Conservation (phyloP, 1,140 invertebrate genomes). For the Heliconius melpomene region DNA sequence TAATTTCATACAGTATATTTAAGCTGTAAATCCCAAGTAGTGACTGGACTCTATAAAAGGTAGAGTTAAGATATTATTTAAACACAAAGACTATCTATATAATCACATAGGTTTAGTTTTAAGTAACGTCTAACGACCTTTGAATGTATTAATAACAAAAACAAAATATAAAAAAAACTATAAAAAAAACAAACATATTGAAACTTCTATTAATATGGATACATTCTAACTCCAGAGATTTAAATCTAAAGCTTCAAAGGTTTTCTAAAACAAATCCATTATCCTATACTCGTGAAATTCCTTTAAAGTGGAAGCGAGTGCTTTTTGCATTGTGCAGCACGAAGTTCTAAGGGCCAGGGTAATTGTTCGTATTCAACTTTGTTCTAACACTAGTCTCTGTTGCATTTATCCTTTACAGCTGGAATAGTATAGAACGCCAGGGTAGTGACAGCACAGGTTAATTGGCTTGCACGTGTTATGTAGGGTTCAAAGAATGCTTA, state of each 20-base stretch:
- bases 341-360: constrained; percentile 5
- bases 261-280: not conserved
- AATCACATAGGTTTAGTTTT: no score
- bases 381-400: not conserved
- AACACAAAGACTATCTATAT: no score
- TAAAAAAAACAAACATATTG: not conserved
- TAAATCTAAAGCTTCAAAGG: not conserved
- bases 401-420: constrained; percentile 2
- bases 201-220: not conserved
- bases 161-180: no score
- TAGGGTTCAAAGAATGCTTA: not conserved
- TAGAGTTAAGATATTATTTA: no score
- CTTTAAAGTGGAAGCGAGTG: constrained; percentile 9
- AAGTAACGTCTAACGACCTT: no score
- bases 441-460: not conserved
- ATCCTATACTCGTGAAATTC: not conserved
- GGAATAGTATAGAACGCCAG: not conserved
- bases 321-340: not conserved
- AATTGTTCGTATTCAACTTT: constrained; percentile 11
- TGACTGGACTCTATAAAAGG: no score
- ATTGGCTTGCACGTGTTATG: not conserved
- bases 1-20: no score
- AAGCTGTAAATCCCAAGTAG: no score
- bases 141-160: no score
- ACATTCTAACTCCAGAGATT: not conserved